A percentile compares a stretch with the other conserved stretches of the same genome.
Evolutionary conservation across 2,888 invertebrate species (phyloP).

Genomic region (Melangyna quadrimaculata): DNA sequence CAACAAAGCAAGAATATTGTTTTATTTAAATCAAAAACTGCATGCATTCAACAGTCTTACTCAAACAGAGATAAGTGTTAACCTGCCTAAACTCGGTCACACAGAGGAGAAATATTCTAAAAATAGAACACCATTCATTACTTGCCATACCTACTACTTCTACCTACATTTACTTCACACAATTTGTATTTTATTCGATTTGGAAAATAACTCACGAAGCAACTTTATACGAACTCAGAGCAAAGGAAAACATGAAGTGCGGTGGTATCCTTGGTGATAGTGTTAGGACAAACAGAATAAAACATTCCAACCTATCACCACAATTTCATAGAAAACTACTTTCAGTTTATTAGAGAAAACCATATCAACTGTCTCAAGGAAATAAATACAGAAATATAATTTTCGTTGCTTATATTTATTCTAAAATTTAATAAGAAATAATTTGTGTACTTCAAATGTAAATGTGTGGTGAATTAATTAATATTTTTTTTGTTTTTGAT

Average conservation of each 20-base stretch:
- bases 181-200: too few relatives aligned
- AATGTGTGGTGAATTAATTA: conserved; percentile 21
- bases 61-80: too few relatives aligned
- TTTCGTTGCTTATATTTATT: neutral
- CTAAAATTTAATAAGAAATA: neutral
- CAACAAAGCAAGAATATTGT: too few relatives aligned
- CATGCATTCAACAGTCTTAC: too few relatives aligned
- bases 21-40: too few relatives aligned
- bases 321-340: conserved; percentile 22
- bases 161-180: too few relatives aligned
- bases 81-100: too few relatives aligned
- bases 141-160: too few relatives aligned
- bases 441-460: neutral
- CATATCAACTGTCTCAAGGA: neutral
- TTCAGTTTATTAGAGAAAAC: conserved; percentile 22
- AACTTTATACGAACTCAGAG: neutral
- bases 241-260: neutral
- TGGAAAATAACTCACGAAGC: neutral
- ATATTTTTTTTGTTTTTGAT: neutral
- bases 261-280: conserved; percentile 51
- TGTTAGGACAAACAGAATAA: conserved; percentile 43
- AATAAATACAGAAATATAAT: neutral
- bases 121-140: too few relatives aligned
- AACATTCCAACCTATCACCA: neutral
- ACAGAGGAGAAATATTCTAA: too few relatives aligned